phyloP scores from a whole-genome alignment of 2,113 vertebrate species.

The Centrocercus urophasianus region DNA sequence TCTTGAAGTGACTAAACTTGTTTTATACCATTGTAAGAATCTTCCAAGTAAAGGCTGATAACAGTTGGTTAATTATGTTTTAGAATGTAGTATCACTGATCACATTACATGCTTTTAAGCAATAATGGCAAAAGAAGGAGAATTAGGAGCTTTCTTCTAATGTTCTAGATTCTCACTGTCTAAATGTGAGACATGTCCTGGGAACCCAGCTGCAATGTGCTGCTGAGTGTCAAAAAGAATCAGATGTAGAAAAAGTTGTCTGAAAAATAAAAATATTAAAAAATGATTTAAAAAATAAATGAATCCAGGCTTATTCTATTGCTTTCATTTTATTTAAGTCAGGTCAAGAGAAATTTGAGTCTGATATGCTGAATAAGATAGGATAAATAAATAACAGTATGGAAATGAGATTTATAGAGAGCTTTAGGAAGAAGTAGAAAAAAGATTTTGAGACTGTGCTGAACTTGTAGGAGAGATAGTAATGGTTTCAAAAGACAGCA shows the following conservation, averaged over 20 bases:
- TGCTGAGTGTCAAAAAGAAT: not conserved
- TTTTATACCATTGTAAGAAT: not conserved
- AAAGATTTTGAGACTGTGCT: not conserved
- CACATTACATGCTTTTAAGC: not conserved
- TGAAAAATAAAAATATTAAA: not conserved
- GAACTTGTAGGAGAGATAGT: not conserved
- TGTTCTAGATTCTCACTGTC: not conserved
- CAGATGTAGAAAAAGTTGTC: not conserved
- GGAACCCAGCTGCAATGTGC: rapidly evolving
- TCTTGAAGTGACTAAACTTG: not conserved
- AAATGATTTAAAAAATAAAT: not conserved
- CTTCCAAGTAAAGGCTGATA: not conserved
- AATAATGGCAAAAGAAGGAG: not conserved
- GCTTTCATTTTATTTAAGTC: not conserved
- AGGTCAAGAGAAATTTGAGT: not conserved
- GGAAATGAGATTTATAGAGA: not conserved
- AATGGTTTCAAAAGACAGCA: not conserved
- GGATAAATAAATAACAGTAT: not conserved
- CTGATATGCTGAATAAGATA: not conserved
- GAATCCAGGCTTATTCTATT: not conserved
- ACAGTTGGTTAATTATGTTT: not conserved
- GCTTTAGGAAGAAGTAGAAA: not conserved
- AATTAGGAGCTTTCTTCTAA: not conserved
- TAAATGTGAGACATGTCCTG: not conserved
- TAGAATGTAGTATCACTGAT: not conserved